Evolutionary conservation across 2,113 vertebrate genomes (phyloP).

Genomic region (Petroica traversi): DNA sequence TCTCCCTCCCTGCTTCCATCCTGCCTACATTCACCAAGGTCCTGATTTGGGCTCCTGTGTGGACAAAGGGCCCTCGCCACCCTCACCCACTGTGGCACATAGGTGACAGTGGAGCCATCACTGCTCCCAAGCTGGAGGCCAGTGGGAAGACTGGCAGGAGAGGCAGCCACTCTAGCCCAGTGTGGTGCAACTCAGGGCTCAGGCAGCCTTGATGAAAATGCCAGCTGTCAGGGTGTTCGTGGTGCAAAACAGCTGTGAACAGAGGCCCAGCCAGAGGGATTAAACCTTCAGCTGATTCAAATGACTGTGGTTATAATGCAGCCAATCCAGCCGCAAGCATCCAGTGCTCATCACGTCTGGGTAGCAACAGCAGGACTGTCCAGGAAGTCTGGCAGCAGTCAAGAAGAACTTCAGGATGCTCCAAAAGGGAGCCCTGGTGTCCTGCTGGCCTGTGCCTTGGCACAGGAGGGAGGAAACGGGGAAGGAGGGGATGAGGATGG

Average conservation of each 20-base stretch:
- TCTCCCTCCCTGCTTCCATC: neutral
- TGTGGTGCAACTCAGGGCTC: rapidly evolving
- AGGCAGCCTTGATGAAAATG: neutral
- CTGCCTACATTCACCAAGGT: neutral
- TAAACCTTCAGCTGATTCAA: neutral
- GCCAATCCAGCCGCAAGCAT: neutral
- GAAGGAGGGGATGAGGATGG: neutral
- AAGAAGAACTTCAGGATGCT: neutral
- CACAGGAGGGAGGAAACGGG: rapidly evolving
- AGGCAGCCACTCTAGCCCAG: neutral
- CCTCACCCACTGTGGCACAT: neutral
- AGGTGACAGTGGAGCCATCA: neutral
- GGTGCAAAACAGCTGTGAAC: neutral
- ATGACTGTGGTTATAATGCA: rapidly evolving
- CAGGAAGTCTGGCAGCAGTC: neutral
- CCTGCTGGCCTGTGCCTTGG: neutral
- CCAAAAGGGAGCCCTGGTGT: neutral
- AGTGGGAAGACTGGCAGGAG: rapidly evolving
- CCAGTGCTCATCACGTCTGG: rapidly evolving
- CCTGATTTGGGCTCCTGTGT: neutral
- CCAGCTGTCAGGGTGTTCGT: rapidly evolving
- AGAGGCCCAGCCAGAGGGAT: neutral
- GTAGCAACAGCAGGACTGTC: neutral
- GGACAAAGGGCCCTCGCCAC: rapidly evolving
- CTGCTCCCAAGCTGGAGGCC: rapidly evolving